Percentiles rank a stretch among this genome's conserved stretches.
These are phyloP conservation scores for Plumapathes pennacea DNA, from an alignment of 92 coral and sea anemone genomes.

Conservation along the genomic window DNA sequence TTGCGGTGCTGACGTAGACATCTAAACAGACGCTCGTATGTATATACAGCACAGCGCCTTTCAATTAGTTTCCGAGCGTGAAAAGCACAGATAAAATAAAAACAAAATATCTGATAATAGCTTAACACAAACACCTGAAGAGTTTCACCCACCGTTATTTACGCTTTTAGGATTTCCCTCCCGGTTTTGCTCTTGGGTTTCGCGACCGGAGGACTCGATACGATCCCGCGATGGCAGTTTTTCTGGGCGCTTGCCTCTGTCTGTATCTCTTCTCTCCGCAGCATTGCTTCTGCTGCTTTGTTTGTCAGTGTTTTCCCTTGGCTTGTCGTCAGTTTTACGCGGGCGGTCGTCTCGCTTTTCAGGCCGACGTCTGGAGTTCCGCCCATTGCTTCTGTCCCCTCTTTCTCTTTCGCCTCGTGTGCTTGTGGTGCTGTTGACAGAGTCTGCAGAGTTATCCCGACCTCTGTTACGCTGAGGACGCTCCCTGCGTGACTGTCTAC, in stretches of 20 bases:
- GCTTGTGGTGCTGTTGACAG: conserved; percentile 80
- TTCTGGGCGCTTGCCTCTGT: conserved; percentile 47
- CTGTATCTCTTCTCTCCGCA: conserved; percentile 53
- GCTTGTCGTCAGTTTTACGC: conserved; percentile 71
- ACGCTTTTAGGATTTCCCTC: conserved; percentile 45
- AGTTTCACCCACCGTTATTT: conserved; percentile 35
- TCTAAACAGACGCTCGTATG: no score
- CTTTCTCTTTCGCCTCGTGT: conserved; percentile 91
- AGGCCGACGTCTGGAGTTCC: conserved; percentile 79
- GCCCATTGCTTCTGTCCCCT: conserved; percentile 54
- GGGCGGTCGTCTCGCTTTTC: conserved; percentile 84
- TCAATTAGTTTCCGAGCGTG: no score
- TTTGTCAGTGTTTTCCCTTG: conserved; percentile 68
- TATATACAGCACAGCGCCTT: no score
- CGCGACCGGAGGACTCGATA: conserved; percentile 61
- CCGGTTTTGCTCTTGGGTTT: conserved; percentile 59
- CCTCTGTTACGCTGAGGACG: conserved; percentile 95
- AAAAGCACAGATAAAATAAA: no score
- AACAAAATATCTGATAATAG: no score
- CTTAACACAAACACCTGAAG: no score
- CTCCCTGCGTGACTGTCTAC: conserved; percentile 99
- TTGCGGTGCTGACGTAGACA: no score
- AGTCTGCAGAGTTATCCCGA: conserved; percentile 95
- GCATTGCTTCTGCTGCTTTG: conserved; percentile 63
- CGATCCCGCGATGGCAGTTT: conserved; percentile 68